Percentiles rank a stretch among this genome's conserved stretches.
Evolutionary conservation across 2,888 invertebrate species (phyloP).

Genomic region (Minunthozetes semirufus): DNA sequence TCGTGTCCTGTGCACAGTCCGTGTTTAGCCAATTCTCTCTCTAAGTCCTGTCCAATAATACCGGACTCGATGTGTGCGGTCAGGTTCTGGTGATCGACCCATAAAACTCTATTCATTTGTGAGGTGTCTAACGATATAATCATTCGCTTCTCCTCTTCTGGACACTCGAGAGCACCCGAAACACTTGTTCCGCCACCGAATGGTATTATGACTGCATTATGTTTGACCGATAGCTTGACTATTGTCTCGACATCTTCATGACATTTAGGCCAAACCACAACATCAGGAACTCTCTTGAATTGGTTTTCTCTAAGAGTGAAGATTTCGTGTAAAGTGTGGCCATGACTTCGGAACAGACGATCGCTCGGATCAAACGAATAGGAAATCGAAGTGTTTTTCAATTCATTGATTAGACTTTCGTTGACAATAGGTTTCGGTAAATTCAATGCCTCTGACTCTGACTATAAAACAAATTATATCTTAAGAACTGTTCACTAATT

Average conservation of each 20-base stretch:
- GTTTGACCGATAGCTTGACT: constrained; percentile 65
- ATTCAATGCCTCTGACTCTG: constrained; percentile 48
- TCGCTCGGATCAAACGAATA: constrained; percentile 70
- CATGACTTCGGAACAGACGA: constrained; percentile 78
- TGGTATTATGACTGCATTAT: constrained; percentile 77
- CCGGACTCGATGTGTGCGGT: constrained; percentile 79
- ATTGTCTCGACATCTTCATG: constrained; percentile 79
- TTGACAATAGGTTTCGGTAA: constrained; percentile 64
- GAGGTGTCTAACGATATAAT: constrained; percentile 88
- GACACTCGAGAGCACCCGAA: constrained; percentile 78
- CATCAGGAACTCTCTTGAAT: constrained; percentile 78
- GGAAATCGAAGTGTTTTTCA: constrained; percentile 55
- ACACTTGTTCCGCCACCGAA: constrained; percentile 93
- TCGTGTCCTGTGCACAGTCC: constrained; percentile 92
- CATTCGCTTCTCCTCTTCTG: constrained; percentile 64
- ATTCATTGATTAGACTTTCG: constrained; percentile 56
- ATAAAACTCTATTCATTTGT: constrained; percentile 88
- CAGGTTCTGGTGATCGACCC: constrained; percentile 80
- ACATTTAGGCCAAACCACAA: constrained; percentile 81
- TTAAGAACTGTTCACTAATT: background rate
- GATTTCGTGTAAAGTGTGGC: constrained; percentile 83
- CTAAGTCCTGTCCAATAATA: constrained; percentile 88
- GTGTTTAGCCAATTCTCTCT: constrained; percentile 62
- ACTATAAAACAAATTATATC: constrained; percentile 33
- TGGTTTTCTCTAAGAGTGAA: constrained; percentile 59